Evolutionary conservation across 2,113 vertebrate species (phyloP).

Genomic region (Actenoides hombroni): DNA sequence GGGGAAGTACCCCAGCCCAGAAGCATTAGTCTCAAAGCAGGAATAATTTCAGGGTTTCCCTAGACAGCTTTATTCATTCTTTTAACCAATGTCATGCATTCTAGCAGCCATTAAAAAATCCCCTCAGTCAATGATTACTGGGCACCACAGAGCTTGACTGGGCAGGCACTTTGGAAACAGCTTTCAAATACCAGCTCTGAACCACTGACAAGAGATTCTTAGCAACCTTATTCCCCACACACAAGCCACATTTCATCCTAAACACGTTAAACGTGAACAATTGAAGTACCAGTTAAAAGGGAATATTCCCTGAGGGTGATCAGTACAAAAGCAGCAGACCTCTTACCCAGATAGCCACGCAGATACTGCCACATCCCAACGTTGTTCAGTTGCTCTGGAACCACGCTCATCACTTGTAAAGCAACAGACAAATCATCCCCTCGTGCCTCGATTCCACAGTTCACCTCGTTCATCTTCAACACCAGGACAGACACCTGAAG

Average conservation of each 20-base stretch:
- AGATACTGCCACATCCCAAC: conserved; percentile 82
- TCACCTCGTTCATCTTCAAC: conserved; percentile 79
- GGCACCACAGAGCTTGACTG: neutral
- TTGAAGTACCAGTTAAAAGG: neutral
- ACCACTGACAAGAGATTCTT: neutral
- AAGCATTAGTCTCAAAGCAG: neutral
- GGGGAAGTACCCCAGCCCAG: neutral
- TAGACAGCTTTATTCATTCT: neutral
- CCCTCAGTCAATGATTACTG: too few relatives aligned
- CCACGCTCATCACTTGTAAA: conserved; percentile 78
- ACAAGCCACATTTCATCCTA: neutral
- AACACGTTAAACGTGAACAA: neutral
- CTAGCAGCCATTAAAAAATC: neutral
- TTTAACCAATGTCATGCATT: neutral
- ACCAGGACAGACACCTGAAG: conserved; percentile 87
- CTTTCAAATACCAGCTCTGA: neutral
- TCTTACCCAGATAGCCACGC: conserved; percentile 75
- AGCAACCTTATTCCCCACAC: neutral
- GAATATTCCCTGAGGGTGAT: neutral
- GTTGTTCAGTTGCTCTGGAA: conserved; percentile 83
- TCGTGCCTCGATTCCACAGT: conserved; percentile 79
- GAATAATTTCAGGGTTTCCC: neutral
- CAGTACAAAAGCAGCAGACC: neutral
- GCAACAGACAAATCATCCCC: conserved; percentile 85
- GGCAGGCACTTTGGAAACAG: neutral